Evolutionary conservation across 2,888 invertebrate genomes (phyloP).

Genomic region (Petrolisthes manimaculis): DNA sequence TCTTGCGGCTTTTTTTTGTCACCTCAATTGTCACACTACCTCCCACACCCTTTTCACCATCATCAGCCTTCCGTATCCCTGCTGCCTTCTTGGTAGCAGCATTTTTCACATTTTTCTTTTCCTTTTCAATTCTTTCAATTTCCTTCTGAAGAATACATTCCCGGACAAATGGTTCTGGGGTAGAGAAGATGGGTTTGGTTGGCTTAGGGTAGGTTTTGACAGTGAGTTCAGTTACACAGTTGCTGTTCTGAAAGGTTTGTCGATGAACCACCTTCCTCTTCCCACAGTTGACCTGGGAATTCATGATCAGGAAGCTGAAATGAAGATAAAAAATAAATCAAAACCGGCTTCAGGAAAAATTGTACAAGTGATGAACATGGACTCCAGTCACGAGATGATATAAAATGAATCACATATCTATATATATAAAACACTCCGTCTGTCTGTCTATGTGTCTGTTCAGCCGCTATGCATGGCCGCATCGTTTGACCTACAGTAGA

Average conservation of each 20-base stretch:
- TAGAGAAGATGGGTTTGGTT: not conserved
- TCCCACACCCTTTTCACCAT: not conserved
- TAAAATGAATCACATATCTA: too few relatives aligned
- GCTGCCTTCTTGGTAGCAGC: too few relatives aligned
- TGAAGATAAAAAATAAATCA: not conserved
- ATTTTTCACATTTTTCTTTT: conserved; percentile 6
- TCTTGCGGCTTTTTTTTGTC: not conserved
- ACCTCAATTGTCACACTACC: conserved; percentile 14
- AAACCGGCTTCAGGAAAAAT: too few relatives aligned
- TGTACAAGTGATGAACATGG: too few relatives aligned
- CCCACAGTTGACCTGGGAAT: not conserved
- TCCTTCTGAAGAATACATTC: conserved; percentile 26
- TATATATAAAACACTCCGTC: too few relatives aligned
- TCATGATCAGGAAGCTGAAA: not conserved
- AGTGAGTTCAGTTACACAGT: not conserved
- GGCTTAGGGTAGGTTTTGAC: not conserved
- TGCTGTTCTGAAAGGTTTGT: conserved; percentile 3
- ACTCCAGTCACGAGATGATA: too few relatives aligned
- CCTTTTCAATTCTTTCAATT: conserved; percentile 19
- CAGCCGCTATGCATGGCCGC: too few relatives aligned
- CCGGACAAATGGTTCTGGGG: not conserved
- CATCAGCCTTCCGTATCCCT: too few relatives aligned
- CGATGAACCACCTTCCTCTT: not conserved
- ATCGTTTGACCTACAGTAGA: too few relatives aligned
- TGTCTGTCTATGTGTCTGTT: too few relatives aligned